These are phyloP conservation scores for Oreochromis niloticus DNA, from an alignment of 2,113 vertebrate species.

Conservation along the genomic window DNA sequence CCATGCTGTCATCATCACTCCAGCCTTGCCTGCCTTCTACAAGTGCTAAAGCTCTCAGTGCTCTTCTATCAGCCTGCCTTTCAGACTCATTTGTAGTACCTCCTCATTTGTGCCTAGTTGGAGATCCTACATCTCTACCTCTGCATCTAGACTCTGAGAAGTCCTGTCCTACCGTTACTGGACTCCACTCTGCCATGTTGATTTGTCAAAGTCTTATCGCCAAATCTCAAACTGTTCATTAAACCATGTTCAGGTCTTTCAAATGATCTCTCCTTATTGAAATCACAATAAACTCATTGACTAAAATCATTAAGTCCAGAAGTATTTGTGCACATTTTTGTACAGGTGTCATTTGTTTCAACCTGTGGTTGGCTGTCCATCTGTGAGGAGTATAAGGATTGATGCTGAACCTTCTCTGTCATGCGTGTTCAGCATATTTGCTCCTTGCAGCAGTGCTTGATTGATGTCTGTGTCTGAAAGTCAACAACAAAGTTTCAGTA, in stretches of 20 bases:
- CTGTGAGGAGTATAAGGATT: background rate
- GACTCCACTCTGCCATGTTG: background rate
- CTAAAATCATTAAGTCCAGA: background rate
- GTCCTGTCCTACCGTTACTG: background rate
- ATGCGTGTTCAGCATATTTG: background rate
- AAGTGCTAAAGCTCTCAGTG: background rate
- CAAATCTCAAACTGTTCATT: background rate
- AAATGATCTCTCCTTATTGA: background rate
- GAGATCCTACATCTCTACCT: background rate
- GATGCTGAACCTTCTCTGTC: background rate
- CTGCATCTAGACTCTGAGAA: background rate
- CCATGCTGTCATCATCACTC: background rate
- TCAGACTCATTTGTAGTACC: background rate
- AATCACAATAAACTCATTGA: background rate
- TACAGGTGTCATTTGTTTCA: rapidly evolving
- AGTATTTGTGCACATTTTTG: background rate
- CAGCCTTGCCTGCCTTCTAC: background rate
- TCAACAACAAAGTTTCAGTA: background rate
- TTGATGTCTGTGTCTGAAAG: background rate
- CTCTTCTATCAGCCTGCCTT: background rate
- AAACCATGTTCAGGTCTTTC: background rate
- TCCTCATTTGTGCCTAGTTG: background rate
- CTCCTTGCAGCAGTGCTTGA: background rate
- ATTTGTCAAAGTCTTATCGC: rapidly evolving
- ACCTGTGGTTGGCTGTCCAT: background rate